These are phyloP conservation scores for Sebastiscus tertius DNA, from an alignment of 2,797 vertebrate species.

Conservation along the genomic window DNA sequence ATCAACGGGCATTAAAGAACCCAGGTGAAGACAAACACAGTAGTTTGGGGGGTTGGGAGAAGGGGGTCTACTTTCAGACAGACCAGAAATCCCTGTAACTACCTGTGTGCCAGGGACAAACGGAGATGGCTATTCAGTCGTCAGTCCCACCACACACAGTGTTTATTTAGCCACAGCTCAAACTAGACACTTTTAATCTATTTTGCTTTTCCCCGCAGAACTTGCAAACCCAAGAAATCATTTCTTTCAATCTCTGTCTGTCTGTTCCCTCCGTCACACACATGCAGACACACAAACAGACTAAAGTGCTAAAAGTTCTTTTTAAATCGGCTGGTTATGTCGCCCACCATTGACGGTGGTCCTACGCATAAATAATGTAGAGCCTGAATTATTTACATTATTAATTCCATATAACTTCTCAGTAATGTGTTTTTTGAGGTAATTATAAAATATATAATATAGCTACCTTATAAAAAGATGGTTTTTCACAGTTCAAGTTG, in stretches of 20 bases:
- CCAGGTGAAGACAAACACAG: constrained; percentile 71
- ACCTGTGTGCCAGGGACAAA: constrained; percentile 72
- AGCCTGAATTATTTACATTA: not conserved
- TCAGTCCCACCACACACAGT: constrained; percentile 69
- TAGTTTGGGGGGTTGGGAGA: constrained; percentile 32
- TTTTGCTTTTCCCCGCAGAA: constrained; percentile 42
- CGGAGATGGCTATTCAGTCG: constrained; percentile 61
- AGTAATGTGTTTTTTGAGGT: not conserved
- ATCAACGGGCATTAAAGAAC: constrained; percentile 79
- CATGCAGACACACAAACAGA: not conserved
- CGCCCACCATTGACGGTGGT: not conserved
- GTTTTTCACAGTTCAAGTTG: not conserved
- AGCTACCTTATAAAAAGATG: not conserved
- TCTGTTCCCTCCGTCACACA: not conserved
- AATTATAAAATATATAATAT: not conserved
- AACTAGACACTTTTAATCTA: constrained; percentile 70
- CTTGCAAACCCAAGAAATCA: constrained; percentile 33
- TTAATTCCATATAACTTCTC: not conserved
- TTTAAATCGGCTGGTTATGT: not conserved
- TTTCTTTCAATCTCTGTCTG: constrained; percentile 14
- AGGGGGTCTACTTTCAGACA: constrained; percentile 65
- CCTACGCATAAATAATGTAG: not conserved
- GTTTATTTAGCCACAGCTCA: constrained; percentile 76
- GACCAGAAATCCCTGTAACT: constrained; percentile 67
- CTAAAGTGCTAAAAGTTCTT: not conserved